Percentiles rank a stretch among this genome's conserved stretches.
These are phyloP conservation scores for Syritta pipiens DNA, from an alignment of 2,888 invertebrate genomes.

Conservation along the genomic window DNA sequence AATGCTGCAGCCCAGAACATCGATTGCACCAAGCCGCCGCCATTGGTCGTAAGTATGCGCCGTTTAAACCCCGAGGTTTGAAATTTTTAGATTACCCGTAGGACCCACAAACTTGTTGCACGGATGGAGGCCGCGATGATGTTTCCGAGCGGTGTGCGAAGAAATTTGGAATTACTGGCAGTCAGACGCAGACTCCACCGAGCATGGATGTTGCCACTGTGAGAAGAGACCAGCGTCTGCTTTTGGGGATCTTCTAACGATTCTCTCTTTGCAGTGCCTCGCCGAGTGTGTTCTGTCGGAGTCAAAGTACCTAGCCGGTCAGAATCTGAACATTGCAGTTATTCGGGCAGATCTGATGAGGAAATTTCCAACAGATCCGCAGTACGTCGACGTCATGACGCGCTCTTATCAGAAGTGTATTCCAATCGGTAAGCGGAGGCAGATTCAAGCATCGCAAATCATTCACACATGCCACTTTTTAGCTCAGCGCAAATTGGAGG, in stretches of 20 bases:
- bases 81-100: no score
- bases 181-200: slow-evolving; percentile 68
- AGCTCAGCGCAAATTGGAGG: slow-evolving; percentile 63
- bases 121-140: slow-evolving; percentile 76
- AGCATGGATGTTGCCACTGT: slow-evolving; percentile 75
- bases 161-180: slow-evolving; percentile 72
- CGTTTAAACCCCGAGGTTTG: no score
- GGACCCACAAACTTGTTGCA: slow-evolving; percentile 76
- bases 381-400: slow-evolving; percentile 74
- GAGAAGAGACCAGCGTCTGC: background rate
- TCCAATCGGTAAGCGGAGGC: slow-evolving; percentile 72
- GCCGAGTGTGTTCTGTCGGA: slow-evolving; percentile 77
- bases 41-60: slow-evolving; percentile 75
- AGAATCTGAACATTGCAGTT: slow-evolving; percentile 70
- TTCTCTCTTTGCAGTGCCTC: slow-evolving; percentile 73
- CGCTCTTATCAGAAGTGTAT: slow-evolving; percentile 74
- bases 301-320: slow-evolving; percentile 73
- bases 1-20: slow-evolving; percentile 63
- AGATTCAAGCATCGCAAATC: no score
- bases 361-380: slow-evolving; percentile 74
- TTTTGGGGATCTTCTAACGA: background rate
- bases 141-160: slow-evolving; percentile 74
- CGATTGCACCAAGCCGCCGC: slow-evolving; percentile 76
- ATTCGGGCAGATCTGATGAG: slow-evolving; percentile 72
- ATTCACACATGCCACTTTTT: no score